Conservation (phyloP, 2,888 invertebrate species). For the Iselma pallidipennis region DNA sequence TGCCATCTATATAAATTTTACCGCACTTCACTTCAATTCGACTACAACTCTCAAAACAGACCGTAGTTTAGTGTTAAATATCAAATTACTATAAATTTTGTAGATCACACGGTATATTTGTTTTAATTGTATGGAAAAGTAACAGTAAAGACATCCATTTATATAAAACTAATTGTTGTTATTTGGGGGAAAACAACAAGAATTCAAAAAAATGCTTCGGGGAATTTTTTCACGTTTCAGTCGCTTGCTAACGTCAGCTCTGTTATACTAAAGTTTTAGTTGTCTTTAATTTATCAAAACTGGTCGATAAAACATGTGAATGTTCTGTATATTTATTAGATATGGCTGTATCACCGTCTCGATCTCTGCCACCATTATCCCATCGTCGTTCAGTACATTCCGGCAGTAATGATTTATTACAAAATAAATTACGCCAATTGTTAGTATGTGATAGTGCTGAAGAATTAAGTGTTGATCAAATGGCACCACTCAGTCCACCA, state of each 20-base stretch:
- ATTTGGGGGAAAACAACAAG: not conserved
- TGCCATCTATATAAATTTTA: too few relatives aligned
- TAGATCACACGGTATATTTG: too few relatives aligned
- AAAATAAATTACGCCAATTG: constrained; percentile 76
- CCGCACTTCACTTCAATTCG: too few relatives aligned
- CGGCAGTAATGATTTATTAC: constrained; percentile 67
- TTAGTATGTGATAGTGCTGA: constrained; percentile 76
- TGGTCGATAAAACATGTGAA: too few relatives aligned
- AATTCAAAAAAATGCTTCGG: not conserved
- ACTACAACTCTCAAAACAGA: too few relatives aligned
- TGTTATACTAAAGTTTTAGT: not conserved
- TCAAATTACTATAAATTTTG: too few relatives aligned
- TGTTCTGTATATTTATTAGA: too few relatives aligned
- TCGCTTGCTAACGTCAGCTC: not conserved
- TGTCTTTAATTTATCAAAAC: not conserved
- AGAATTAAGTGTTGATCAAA: constrained; percentile 60
- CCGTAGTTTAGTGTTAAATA: too few relatives aligned
- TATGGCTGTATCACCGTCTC: constrained; percentile 58
- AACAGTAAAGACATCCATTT: too few relatives aligned
- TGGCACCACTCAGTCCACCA: constrained; percentile 69
- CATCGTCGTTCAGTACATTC: constrained; percentile 59
- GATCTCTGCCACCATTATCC: constrained; percentile 59
- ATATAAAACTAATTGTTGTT: not conserved
- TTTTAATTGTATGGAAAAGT: too few relatives aligned
- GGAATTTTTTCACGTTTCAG: not conserved